Conservation (phyloP, 2,797 vertebrate species). For the Gallinago nigripennis region DNA sequence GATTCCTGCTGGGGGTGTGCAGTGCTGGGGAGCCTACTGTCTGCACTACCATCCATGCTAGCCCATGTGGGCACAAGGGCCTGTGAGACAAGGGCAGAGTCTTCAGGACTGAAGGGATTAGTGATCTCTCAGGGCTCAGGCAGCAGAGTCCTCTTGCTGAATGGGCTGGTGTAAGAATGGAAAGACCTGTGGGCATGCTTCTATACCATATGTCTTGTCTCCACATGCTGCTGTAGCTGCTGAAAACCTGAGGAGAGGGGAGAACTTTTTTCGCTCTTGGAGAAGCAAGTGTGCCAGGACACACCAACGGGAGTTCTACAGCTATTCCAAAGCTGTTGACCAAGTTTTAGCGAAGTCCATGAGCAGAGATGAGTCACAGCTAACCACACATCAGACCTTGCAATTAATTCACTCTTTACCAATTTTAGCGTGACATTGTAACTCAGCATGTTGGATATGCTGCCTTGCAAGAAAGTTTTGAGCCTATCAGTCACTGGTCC, state of each 20-base stretch:
- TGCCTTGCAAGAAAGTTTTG: neutral
- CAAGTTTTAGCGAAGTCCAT: neutral
- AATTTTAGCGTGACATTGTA: neutral
- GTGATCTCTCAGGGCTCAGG: neutral
- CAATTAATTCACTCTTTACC: neutral
- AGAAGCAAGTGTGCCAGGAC: neutral
- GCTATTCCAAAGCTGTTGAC: neutral
- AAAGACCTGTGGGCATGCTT: neutral
- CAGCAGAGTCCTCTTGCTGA: neutral
- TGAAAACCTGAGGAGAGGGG: neutral
- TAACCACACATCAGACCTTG: neutral
- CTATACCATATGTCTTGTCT: neutral
- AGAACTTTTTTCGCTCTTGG: neutral
- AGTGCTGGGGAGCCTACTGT: fast-evolving
- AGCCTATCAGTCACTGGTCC: neutral
- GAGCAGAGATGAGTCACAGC: neutral
- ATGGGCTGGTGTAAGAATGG: neutral
- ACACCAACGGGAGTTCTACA: fast-evolving
- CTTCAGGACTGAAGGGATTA: neutral
- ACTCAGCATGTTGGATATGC: neutral
- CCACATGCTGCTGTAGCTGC: neutral
- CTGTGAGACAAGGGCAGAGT: neutral
- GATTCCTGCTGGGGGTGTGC: neutral
- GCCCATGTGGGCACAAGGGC: neutral
- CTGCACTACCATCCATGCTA: neutral